A percentile compares a stretch with the other conserved stretches of the same genome.
Evolutionary conservation across 2,888 invertebrate species (phyloP).

Genomic region (Sarcophaga caerulescens): DNA sequence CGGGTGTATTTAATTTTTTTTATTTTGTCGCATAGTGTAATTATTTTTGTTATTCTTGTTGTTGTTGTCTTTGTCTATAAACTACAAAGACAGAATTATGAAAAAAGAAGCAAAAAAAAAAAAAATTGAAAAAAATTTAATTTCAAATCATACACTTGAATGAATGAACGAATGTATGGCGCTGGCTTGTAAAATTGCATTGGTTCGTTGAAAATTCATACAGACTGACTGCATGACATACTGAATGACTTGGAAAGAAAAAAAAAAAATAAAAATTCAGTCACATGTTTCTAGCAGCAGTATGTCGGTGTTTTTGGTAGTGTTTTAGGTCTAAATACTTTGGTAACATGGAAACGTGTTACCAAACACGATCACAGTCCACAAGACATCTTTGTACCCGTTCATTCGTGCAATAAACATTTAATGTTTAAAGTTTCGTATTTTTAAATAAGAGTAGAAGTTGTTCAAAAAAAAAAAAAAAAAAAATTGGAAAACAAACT

Average conservation of each 20-base stretch:
- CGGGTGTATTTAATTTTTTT: no score
- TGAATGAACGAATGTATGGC: neutral
- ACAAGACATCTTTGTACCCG: neutral
- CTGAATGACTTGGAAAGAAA: neutral
- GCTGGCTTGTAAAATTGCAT: neutral
- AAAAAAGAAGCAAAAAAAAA: slow-evolving; percentile 3
- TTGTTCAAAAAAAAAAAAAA: no score
- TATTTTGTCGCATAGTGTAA: no score
- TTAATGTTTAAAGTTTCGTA: no score
- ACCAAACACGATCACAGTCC: neutral
- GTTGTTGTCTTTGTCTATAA: neutral
- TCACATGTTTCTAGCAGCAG: neutral
- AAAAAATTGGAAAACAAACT: no score
- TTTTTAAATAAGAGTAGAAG: no score
- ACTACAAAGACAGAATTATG: neutral
- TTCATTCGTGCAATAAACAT: no score
- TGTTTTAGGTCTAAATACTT: neutral
- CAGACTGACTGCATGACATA: no score
- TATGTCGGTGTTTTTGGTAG: neutral
- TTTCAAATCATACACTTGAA: slow-evolving; percentile 21
- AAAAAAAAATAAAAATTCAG: neutral
- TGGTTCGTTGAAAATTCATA: neutral
- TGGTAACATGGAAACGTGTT: neutral
- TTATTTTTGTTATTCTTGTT: neutral
- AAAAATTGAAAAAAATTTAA: neutral